Percentiles rank a stretch among this genome's conserved stretches.
Evolutionary conservation across 2,888 invertebrate species (phyloP).

Genomic region (Ochropacha duplaris): DNA sequence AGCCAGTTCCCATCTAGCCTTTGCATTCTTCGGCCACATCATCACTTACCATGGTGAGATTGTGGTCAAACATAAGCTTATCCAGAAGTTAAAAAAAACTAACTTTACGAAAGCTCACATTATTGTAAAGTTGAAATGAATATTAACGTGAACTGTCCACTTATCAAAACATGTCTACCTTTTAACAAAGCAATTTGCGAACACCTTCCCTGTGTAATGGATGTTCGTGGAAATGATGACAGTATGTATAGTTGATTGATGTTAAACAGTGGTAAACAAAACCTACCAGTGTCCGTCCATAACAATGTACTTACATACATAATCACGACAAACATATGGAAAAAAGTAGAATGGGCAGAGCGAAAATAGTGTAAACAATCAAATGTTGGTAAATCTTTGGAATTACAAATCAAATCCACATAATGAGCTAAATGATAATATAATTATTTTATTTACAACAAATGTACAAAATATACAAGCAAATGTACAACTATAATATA

Average conservation of each 20-base stretch:
- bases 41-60: too few species aligned
- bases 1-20: too few species aligned
- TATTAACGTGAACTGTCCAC: slow-evolving; percentile 7
- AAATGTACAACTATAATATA: too few species aligned
- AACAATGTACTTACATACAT: neutral
- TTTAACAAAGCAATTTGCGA: slow-evolving; percentile 28
- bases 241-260: slow-evolving; percentile 36
- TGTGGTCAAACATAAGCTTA: too few species aligned
- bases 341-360: neutral
- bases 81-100: too few species aligned
- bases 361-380: too few species aligned
- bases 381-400: too few species aligned
- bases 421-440: too few species aligned
- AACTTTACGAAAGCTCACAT: neutral
- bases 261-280: slow-evolving; percentile 41
- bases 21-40: too few species aligned
- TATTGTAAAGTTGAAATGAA: neutral
- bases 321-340: neutral
- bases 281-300: slow-evolving; percentile 7
- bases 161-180: slow-evolving; percentile 23
- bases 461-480: too few species aligned
- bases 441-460: too few species aligned
- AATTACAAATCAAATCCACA: too few species aligned
- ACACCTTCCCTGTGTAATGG: slow-evolving; percentile 34
- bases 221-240: slow-evolving; percentile 38